Evolutionary conservation across 2,797 vertebrate genomes (phyloP).

Genomic region (Huso huso): DNA sequence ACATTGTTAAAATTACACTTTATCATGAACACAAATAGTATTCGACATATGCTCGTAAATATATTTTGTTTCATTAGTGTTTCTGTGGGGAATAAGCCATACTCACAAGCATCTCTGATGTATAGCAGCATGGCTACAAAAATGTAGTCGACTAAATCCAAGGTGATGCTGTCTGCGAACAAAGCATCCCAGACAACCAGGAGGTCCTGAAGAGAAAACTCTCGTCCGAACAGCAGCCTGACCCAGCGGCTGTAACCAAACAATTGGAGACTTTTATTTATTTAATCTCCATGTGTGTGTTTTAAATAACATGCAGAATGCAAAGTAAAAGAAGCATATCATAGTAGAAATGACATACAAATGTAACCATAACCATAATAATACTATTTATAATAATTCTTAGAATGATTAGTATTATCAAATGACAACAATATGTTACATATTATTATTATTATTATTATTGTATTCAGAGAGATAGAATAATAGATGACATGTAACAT

Average conservation of each 20-base stretch:
- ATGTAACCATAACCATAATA: no score
- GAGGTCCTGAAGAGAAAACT: conserved; percentile 92
- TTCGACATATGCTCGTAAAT: neutral
- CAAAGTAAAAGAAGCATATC: no score
- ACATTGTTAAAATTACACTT: conserved; percentile 5
- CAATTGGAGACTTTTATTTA: conserved; percentile 14
- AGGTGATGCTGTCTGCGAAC: conserved; percentile 86
- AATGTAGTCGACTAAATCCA: conserved; percentile 90
- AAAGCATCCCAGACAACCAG: conserved; percentile 94
- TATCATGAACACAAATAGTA: neutral
- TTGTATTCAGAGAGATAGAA: no score
- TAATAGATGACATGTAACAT: no score
- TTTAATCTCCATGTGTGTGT: no score
- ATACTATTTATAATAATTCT: no score
- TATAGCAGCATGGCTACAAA: conserved; percentile 97
- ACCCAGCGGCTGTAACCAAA: conserved; percentile 79
- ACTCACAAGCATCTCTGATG: conserved; percentile 90
- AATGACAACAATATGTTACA: no score
- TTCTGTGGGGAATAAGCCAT: neutral
- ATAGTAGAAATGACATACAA: no score
- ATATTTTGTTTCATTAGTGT: neutral
- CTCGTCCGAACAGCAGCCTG: conserved; percentile 85
- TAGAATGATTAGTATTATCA: no score
- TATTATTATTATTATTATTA: no score
- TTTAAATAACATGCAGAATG: no score